Evolutionary conservation across 2,113 vertebrate species (phyloP), one percentile per base, ranked within the genome.

Genomic region (Siniperca chuatsi): DNA sequence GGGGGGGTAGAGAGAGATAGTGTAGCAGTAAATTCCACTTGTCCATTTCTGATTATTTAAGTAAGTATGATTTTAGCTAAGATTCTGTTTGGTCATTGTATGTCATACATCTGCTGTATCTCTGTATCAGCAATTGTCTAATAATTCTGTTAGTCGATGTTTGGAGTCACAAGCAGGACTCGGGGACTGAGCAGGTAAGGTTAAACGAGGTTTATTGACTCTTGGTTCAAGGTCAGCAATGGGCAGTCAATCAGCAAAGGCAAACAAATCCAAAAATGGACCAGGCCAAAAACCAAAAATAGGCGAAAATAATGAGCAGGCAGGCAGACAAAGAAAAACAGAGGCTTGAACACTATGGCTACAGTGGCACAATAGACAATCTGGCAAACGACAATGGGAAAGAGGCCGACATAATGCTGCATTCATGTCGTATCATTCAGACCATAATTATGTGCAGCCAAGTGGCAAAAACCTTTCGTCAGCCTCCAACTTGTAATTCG

Each of bases 181-280:
- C 52, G 60, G 25, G 44, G 6, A 8, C 12, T 16, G 46, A 75
- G 69, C 29, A 50, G 64, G 57, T 29, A 33, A 67, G 50, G 68
- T 64, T 67, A 57, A 68, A 52, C 2, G 72, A 71, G 66, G 54
- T 72, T 76, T 37, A 61, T 73, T 25, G 42, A 64, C 66, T 50
- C 18, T 81, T 35, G 60, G n/a, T 71, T 62, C 18, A 50, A 65
- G 66, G 58, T 77, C 42, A 54, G 52, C 52, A 54, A 21, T 8
- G 50, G 64, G 52, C 13, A 29, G 44, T 68, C 54, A 84, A 68
- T 73, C 61, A 25, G 62, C 12, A 66, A 40, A 71, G 73, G 40
- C 48, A 71, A 80, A 76, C 66, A 75, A 52, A 69, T 20, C 50
- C 10, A 16, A 61, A 79, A 25, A 11, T 4, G 58, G 46, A 35